Conservation (phyloP, 2,888 invertebrate species). For the Scaeva pyrastri region DNA sequence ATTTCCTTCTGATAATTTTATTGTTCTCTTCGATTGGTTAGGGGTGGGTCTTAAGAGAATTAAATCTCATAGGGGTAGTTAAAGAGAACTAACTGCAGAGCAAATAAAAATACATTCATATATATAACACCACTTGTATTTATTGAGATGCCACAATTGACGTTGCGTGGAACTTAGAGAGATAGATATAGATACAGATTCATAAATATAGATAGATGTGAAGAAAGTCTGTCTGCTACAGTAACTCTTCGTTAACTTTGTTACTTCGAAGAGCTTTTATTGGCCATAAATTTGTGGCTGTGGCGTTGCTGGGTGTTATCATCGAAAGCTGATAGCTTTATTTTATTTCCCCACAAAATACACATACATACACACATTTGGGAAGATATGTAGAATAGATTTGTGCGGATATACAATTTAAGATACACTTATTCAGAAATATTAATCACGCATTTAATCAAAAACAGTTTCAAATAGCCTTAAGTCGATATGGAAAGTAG, state of each 20-base stretch:
- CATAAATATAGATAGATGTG: no score
- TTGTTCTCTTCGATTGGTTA: not conserved
- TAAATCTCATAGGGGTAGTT: not conserved
- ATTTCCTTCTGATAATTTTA: not conserved
- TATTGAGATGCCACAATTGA: slow-evolving; percentile 19
- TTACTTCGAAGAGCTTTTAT: slow-evolving; percentile 35
- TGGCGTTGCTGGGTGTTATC: slow-evolving; percentile 67
- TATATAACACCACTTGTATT: not conserved
- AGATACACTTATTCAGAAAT: not conserved
- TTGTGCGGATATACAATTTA: not conserved
- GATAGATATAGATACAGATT: not conserved
- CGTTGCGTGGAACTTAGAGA: slow-evolving; percentile 2
- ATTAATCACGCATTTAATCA: slow-evolving; percentile 18
- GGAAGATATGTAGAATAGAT: not conserved
- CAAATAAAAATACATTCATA: not conserved
- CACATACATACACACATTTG: not conserved
- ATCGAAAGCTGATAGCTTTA: slow-evolving; percentile 45
- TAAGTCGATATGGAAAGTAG: not conserved
- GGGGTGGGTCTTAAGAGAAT: slow-evolving; percentile 11
- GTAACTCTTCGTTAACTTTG: slow-evolving; percentile 30
- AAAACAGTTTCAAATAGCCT: not conserved
- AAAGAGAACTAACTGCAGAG: not conserved
- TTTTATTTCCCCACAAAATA: not conserved
- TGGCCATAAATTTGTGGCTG: not conserved
- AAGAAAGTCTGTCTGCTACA: slow-evolving; percentile 4